Evolutionary conservation across 2,888 invertebrate species (phyloP), one percentile per base, ranked within the genome.

Genomic region (Ectropis crepuscularia): DNA sequence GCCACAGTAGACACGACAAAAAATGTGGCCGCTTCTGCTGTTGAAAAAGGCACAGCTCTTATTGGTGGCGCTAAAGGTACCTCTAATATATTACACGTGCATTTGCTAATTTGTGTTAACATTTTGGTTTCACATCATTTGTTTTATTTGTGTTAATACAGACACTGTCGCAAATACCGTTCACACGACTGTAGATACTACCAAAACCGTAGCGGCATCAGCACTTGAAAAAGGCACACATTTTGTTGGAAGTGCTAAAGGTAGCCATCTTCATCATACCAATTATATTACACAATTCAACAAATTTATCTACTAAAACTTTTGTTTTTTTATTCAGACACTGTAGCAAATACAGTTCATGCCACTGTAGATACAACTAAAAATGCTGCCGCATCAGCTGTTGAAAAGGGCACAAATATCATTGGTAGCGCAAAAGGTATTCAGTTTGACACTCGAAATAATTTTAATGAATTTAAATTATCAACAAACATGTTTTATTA

Each of bases 281-380:
- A 8, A 39, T 5, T 38, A 12, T 38, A 38, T 8, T 38, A 12
- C 38, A 6, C n/a, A 38, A 4, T 6, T 16, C 41, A 41, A 6
- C 41, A 12, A 16, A n/a, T 36, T 16, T 12, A 6, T 28, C 41
- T 8, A 10, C 6, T 41, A 12, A 12, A 12, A 28, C 7, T 38
- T 8, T 36, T 39, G 28, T 37, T 43, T 54, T 45, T 50, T 12
- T 39, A 11, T 68, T 36, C 68, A 72, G 70, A 73, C 51, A 71
- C 71, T 5, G 71, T 73, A 48, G 53, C 69, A 47, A 73, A 58
- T 60, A 82, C 82, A 46, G 76, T 83, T 51, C 68, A 76, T 28
- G 54, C 79, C 2, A 81, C 83, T 61, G 78, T 87, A 77, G 85
- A 85, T 62, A 76, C 77, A 10, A 83, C 83, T 7, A 85, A 83